phyloP scores from a whole-genome alignment of 1,140 invertebrate species.

The Adelges cooleyi region DNA sequence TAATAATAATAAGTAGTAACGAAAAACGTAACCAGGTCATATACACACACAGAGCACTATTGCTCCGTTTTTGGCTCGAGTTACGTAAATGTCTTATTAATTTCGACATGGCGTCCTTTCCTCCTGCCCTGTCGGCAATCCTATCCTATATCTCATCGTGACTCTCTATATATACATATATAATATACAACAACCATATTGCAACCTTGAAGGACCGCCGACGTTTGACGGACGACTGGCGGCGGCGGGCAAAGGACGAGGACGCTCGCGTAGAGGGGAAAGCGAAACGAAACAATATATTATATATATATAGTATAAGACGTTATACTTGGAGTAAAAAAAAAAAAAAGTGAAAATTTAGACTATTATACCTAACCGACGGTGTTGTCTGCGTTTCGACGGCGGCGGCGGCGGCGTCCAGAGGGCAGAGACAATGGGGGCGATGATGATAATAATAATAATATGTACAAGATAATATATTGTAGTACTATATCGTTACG shows the following conservation, averaged over 20 bases:
- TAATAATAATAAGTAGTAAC: too few relatives aligned
- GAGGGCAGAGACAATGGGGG: not conserved
- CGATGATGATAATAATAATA: not conserved
- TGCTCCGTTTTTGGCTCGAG: slow-evolving; percentile 10
- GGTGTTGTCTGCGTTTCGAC: not conserved
- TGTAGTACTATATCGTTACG: too few relatives aligned
- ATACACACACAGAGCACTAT: not conserved
- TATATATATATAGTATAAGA: too few relatives aligned
- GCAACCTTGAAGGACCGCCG: slow-evolving; percentile 2
- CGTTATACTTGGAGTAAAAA: slow-evolving; percentile 1
- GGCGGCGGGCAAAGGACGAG: not conserved
- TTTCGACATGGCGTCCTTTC: not conserved
- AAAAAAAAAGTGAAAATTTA: slow-evolving; percentile 22
- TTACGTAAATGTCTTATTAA: not conserved
- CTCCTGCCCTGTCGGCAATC: not conserved
- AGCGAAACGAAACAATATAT: slow-evolving; percentile 5
- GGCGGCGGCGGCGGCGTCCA: not conserved
- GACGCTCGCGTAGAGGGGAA: not conserved
- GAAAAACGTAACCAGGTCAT: not conserved
- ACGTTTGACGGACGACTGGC: not conserved
- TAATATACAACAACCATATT: too few relatives aligned
- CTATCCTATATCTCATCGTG: not conserved
- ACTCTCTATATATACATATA: too few relatives aligned
- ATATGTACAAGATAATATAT: too few relatives aligned
- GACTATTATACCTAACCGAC: not conserved